Evolutionary conservation across 2,113 vertebrate species (phyloP).

Genomic region (Aptenodytes forsteri): DNA sequence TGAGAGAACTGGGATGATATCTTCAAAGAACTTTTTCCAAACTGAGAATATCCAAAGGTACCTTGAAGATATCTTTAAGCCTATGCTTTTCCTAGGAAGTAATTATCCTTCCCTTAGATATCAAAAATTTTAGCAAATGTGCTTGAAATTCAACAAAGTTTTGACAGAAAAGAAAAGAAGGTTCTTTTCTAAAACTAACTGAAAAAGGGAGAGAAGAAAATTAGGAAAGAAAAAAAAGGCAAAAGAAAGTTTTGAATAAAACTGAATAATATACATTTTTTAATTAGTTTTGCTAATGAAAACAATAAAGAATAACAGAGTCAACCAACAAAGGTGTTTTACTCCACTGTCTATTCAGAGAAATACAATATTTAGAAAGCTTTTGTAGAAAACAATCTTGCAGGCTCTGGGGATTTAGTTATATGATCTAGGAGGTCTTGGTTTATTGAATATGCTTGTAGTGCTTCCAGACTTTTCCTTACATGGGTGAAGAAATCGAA

Average conservation of each 20-base stretch:
- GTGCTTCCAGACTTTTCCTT: not conserved
- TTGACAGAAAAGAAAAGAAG: not conserved
- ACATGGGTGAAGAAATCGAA: not conserved
- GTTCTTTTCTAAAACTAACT: not conserved
- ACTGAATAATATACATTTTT: not conserved
- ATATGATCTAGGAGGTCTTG: not conserved
- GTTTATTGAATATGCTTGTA: not conserved
- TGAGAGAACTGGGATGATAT: not conserved
- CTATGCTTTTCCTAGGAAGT: not conserved
- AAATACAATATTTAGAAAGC: not conserved
- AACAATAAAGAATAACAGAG: not conserved
- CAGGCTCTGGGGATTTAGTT: not conserved
- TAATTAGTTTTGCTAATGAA: not conserved
- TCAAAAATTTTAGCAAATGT: not conserved
- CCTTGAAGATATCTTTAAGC: not conserved
- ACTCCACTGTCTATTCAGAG: not conserved
- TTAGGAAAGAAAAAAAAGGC: not conserved
- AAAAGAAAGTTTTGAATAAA: not conserved
- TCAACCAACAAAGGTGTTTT: not conserved
- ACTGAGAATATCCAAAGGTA: not conserved
- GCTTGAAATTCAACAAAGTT: not conserved
- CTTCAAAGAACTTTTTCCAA: conserved; percentile 1
- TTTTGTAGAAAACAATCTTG: not conserved
- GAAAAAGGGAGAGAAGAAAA: not conserved
- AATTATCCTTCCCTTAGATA: not conserved